Evolutionary conservation across 1,140 invertebrate species (phyloP), one percentile per base, ranked within the genome.

Genomic region (Drosophila neocordata): DNA sequence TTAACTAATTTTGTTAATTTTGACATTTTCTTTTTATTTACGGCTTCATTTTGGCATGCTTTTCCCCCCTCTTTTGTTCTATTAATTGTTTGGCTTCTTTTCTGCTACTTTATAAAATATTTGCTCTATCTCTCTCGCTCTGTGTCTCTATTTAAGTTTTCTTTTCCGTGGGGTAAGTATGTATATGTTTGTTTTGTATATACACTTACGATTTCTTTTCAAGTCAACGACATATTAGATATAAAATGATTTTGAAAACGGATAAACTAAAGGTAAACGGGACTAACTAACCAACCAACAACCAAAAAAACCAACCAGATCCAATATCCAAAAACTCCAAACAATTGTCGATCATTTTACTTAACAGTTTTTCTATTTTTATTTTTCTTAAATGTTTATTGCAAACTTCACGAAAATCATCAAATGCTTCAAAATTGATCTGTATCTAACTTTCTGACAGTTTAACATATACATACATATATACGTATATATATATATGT

Each of bases 361-460:
- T 52, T 65, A 65, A 53, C 18, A 11, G 58, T 69, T 51, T 18
- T 60, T 38, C 9, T 65, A 38, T 27, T 51, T 66, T 48, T 22
- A 35, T 34, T 56, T 69, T 56, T 24, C 22, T 24, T 24, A 24
- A 58, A 38, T 72, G 68, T 44, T 53, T 18, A 67, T 48, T 65
- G 41, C 53, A 63, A 60, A 72, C 82, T 72, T 77, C 84, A 82
- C 79, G 84, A 88, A 88, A 88, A 88, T 88, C 83, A 88, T 88
- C 83, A 88, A 88, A 87, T 73, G 79, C 79, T 88, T 82, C 53
- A 65, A 72, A 38, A 18, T 60, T 34, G 31, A 38, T 37, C 37
- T 57, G 35, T 65, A 48, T 55, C 27, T 51, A 27, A 15, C 34
- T 63, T 34, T 53, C 8, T 52, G 24, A 66, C 48, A 57, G 27